phyloP scores from a whole-genome alignment of 2,113 vertebrate genomes.

The Plestiodon gilberti region DNA sequence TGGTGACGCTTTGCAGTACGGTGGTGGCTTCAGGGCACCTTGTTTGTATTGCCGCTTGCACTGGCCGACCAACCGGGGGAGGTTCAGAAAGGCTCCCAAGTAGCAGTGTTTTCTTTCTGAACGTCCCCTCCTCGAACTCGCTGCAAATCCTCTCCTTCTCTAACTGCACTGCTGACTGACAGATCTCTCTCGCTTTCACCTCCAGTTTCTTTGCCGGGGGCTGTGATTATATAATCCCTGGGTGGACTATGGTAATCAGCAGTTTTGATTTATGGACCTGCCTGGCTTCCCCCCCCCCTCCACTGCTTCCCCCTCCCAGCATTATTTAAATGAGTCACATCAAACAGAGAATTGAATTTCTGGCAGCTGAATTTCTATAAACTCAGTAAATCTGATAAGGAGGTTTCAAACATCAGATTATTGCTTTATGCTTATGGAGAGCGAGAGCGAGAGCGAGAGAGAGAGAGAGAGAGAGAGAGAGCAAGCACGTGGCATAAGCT shows the following conservation, averaged over 20 bases:
- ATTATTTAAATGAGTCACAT: background rate
- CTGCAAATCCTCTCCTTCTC: background rate
- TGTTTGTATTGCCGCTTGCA: background rate
- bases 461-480: background rate
- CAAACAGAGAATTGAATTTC: background rate
- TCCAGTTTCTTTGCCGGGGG: background rate
- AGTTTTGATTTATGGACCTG: background rate
- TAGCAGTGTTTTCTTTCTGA: too few relatives aligned
- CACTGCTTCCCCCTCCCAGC: background rate
- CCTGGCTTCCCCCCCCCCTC: background rate
- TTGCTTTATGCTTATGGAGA: background rate
- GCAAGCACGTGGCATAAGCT: background rate
- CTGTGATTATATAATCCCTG: background rate
- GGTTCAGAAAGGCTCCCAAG: too few relatives aligned
- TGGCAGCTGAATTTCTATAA: background rate
- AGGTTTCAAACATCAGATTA: background rate
- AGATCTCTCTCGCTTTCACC: too few relatives aligned
- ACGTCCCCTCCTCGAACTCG: background rate
- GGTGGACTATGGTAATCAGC: background rate
- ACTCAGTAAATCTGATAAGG: background rate
- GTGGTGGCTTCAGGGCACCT: background rate
- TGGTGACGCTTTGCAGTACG: background rate
- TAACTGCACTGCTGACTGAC: too few relatives aligned
- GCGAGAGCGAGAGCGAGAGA: background rate
- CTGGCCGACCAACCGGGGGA: background rate